Evolutionary conservation across 2,888 invertebrate genomes (phyloP), one percentile per base, ranked within the genome.

Genomic region (Lepas anatifera): DNA sequence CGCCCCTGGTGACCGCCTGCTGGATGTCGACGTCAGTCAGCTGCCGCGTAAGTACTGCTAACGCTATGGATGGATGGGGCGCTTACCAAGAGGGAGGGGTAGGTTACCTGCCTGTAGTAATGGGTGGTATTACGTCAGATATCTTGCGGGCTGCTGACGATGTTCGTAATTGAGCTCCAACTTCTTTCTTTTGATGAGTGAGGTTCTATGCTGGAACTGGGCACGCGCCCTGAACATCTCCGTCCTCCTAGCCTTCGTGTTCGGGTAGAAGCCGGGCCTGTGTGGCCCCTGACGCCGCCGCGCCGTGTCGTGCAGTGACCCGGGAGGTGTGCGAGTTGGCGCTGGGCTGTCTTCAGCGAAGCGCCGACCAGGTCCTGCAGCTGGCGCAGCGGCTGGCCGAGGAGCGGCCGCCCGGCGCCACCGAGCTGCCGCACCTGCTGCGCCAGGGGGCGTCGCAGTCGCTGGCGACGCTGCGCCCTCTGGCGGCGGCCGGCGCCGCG

Each of bases 361-460:
- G 67, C 8, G 70, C 71, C 29, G 71, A 71, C 0, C 58, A 66
- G 16, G 52, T 71, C 18, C 58, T 71, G 25, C 69, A 67, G 25
- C 67, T 71, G 41, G 69, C 69, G 58, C 48, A 68, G 18, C 69
- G 69, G 25, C 67, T 71, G 11, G 50, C 71, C 3, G 69, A 68
- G 13, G 58, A 58, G 58, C 58, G 18, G 58, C 32, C 58, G 25
- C 6, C 48, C 25, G 58, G 71, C 18, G 71, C 71, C 32, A 64
- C 71, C 35, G 67, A 70, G 16, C 71, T 72, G 43, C 71, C 74
- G n/a, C 72, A 68, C 8, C 48, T 71, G 27, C 52, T 70, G 8
- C 13, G 70, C n/a, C 43, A 70, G 27, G 68, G 50, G 8, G 68
- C 58, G 58, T 64, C 70, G n/a, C 29, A 50, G 29, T 35, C 41